Evolutionary conservation across 2,888 invertebrate species (phyloP).

Genomic region (Augiades crinisus): DNA sequence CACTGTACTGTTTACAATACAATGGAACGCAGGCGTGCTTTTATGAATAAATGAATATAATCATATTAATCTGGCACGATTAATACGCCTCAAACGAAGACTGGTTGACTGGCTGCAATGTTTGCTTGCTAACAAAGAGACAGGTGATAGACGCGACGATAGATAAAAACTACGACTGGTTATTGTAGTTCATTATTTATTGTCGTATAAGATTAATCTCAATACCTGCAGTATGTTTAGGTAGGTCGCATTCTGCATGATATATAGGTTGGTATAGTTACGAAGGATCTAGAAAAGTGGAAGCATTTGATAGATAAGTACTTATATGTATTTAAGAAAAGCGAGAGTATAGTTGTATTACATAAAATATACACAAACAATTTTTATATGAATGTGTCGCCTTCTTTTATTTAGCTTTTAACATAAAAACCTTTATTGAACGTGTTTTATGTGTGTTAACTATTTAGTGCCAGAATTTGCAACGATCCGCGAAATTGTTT

Average conservation of each 20-base stretch:
- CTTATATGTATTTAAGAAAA: too few relatives aligned
- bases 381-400: too few relatives aligned
- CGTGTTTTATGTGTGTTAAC: too few relatives aligned
- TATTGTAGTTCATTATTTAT: constrained; percentile 12
- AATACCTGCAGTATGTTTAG: neutral
- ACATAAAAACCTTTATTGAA: too few relatives aligned
- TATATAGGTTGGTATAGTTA: neutral
- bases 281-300: neutral
- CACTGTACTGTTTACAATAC: constrained; percentile 23
- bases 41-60: constrained; percentile 26
- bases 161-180: constrained; percentile 16
- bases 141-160: constrained; percentile 18
- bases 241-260: neutral
- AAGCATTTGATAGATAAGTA: too few relatives aligned
- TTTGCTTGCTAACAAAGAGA: constrained; percentile 16
- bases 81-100: constrained; percentile 23
- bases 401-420: too few relatives aligned
- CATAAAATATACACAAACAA: too few relatives aligned
- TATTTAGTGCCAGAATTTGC: neutral
- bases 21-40: constrained; percentile 24
- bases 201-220: neutral
- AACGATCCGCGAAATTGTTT: constrained; percentile 1
- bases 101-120: constrained; percentile 16
- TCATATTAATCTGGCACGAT: constrained; percentile 25
- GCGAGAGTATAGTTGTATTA: too few relatives aligned